Evolutionary conservation across 2,113 vertebrate species (phyloP).

Genomic region (Pluvialis apricaria): DNA sequence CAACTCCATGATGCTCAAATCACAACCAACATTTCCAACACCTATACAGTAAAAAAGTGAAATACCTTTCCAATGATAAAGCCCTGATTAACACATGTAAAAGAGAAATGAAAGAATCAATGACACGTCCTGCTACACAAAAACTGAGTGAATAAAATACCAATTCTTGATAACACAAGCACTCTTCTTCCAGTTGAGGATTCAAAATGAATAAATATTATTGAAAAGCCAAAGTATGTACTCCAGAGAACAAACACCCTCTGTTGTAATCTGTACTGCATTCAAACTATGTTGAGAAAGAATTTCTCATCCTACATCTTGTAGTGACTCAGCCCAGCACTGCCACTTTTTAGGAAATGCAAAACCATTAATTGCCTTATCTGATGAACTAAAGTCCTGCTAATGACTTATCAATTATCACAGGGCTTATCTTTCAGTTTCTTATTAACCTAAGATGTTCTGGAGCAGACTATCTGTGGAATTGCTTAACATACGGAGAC

Average conservation of each 20-base stretch:
- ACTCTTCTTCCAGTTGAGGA: neutral
- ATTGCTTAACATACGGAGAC: slow-evolving; percentile 34
- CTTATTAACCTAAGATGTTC: slow-evolving; percentile 77
- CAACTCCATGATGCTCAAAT: neutral
- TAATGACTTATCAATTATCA: slow-evolving; percentile 77
- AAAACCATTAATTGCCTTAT: slow-evolving; percentile 72
- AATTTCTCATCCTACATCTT: slow-evolving; percentile 21
- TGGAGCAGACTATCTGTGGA: neutral
- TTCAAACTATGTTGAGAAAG: neutral
- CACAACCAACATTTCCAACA: neutral
- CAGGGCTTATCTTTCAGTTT: slow-evolving; percentile 69
- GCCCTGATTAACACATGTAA: fast-evolving
- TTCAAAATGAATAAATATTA: neutral
- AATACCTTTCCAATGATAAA: neutral
- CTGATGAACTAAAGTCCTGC: slow-evolving; percentile 66
- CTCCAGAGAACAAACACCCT: neutral
- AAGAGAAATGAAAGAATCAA: neutral
- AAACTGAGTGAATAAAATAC: neutral
- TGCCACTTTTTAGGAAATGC: slow-evolving; percentile 49
- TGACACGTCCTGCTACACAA: neutral
- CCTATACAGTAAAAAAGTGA: neutral
- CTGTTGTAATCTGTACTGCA: neutral
- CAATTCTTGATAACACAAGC: neutral
- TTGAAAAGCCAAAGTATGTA: neutral
- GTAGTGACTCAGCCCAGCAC: neutral